A percentile compares a stretch with the other conserved stretches of the same genome.
phyloP scores from a whole-genome alignment of 2,113 vertebrate genomes.

The Tachuris rubrigastra region DNA sequence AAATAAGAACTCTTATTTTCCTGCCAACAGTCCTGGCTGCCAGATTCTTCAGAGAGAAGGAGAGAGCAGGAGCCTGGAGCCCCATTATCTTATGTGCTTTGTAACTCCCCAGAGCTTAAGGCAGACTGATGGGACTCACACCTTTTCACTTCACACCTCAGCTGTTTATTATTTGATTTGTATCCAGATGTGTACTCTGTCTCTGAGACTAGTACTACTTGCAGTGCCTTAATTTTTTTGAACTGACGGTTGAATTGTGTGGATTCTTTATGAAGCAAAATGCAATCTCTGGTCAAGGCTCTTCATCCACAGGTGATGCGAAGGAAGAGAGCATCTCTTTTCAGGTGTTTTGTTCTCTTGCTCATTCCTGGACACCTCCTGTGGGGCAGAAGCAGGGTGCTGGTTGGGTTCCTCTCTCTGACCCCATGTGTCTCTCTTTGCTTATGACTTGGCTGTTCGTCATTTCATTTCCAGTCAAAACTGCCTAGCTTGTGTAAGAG shows the following conservation, averaged over 20 bases:
- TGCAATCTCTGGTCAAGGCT: neutral
- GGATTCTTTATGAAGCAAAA: neutral
- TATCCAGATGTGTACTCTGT: neutral
- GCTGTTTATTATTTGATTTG: neutral
- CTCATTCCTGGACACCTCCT: neutral
- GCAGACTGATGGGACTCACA: neutral
- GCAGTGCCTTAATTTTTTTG: neutral
- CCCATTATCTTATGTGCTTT: neutral
- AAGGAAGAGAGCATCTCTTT: neutral
- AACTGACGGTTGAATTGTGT: fast-evolving
- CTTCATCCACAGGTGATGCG: neutral
- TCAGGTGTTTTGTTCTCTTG: neutral
- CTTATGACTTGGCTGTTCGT: neutral
- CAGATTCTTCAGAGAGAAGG: neutral
- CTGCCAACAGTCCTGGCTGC: neutral
- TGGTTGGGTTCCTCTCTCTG: neutral
- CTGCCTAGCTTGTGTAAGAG: neutral
- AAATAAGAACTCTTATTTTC: neutral
- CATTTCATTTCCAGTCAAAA: neutral
- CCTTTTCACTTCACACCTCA: neutral
- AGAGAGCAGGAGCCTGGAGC: neutral
- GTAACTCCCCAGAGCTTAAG: neutral
- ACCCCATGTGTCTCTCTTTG: neutral
- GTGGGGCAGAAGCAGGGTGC: neutral
- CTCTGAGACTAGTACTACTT: neutral